Conservation (phyloP, 2,113 vertebrate species). For the Electrona antarctica region DNA sequence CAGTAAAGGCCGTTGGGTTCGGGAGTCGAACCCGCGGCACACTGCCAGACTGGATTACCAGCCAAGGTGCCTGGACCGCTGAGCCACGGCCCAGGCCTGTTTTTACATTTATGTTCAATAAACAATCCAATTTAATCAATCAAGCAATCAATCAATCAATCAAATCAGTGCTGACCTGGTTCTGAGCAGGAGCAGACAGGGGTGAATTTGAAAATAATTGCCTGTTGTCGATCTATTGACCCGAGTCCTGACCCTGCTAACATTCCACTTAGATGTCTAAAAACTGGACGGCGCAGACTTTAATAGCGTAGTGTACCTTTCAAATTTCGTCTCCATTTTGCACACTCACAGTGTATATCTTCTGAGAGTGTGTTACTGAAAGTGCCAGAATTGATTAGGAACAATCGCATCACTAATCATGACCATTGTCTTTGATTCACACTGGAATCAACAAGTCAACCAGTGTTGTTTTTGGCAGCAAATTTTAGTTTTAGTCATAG, state of each 20-base stretch:
- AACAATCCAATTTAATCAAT: too few relatives aligned
- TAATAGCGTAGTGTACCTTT: slow-evolving; percentile 1
- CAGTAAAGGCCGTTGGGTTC: too few relatives aligned
- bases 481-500: too few relatives aligned
- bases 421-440: slow-evolving; percentile 8
- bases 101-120: too few relatives aligned
- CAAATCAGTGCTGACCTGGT: background rate
- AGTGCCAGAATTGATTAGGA: slow-evolving; percentile 36
- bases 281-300: slow-evolving; percentile 2
- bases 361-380: slow-evolving; percentile 23
- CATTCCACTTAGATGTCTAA: background rate
- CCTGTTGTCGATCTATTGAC: slow-evolving; percentile 1
- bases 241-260: slow-evolving; percentile 11
- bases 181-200: background rate
- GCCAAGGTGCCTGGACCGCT: too few relatives aligned
- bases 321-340: background rate
- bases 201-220: background rate
- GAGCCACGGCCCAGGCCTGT: too few relatives aligned
- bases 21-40: too few relatives aligned
- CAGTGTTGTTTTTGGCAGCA: too few relatives aligned
- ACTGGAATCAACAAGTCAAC: too few relatives aligned
- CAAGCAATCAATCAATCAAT: too few relatives aligned
- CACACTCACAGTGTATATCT: background rate
- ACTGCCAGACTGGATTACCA: too few relatives aligned
- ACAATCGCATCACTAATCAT: slow-evolving; percentile 44